Base-by-base conservation (phyloP, 2,888 invertebrate genomes). In the Drosophila niveifrons region DNA sequence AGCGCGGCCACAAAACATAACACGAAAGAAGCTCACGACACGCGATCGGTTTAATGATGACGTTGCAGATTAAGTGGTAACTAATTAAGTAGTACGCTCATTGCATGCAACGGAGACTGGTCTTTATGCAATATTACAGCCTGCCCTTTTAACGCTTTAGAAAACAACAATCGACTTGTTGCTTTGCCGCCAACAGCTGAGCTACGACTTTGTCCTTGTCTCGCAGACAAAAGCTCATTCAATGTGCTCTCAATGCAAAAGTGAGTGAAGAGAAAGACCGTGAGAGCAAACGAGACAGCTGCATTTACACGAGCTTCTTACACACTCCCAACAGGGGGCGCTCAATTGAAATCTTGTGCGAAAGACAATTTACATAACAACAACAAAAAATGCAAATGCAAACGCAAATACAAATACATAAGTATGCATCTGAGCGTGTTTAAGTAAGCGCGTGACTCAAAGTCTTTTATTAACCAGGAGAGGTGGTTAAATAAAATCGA, bases 41-140 rank as follows among this genome's bases (percentile, higher is more conserved):
- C 68, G 78, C 78, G 78, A 78, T 72, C 63, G 46, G 31, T 63
- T 63, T 61, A 18, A 41, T 77, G 74, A 75, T 75, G 66, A 61
- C 51, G 75, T 63, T 70, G 75, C 63, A 59, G 71, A 85, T 84
- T 81, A 70, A 74, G 68, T 74, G 70, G 63, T 57, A 69, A 66
- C 75, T 82, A 83, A 79, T 81, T 86, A 83, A 69, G 78, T 78
- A 69, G 80, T 77, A 23, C 6, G 58, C 57, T 57, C 57, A 31
- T 59, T 73, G 63, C 68, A 76, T 63, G 72, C 76, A 56, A 63
- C 64, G 31, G 36, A 43, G 58, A 41, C 64, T 70, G 66, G 59
- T 62, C 62, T 75, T 72, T 69, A 47, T 48, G 41, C 58, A 41
- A 56, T 31, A 23, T 51, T 51, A 43, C 71, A 66, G 59, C 56